Base-by-base conservation (phyloP, 2,888 invertebrate genomes). In the Scaptomyza tumidula region DNA sequence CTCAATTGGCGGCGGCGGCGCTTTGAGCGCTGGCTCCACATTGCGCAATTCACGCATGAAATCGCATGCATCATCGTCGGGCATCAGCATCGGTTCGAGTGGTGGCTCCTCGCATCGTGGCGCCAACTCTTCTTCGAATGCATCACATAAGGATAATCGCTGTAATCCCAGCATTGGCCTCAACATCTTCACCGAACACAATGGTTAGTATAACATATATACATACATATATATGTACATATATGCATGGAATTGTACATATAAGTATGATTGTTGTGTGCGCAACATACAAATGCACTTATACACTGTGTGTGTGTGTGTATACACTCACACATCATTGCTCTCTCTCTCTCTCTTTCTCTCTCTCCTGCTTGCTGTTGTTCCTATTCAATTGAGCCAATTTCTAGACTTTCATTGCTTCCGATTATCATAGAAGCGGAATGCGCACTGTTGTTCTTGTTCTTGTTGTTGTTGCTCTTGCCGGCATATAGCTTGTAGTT, bases 151-250 rank as follows among this genome's bases (percentile, higher is more conserved):
- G 93, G 97, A 97, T 94, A 95, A 95, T 92, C 95, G 95, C 48
- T 89, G 90, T 66, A 89, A 88, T 78, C 81, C 89, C 56, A 78
- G 81, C 62, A 95, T 96, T 90, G 96, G 97, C 90, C 96, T 97
- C 89, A 98, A 98, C 93, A 97, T 98, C 92, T 98, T 98, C 93
- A 97, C 97, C 43, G 98, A 98, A 93, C 98, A 98, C 93, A 97
- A 96, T 93, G 98, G 98, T 98, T 93, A 95, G 96, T 94, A 76
- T 60, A 27, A 9, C 14, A 48, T 5, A 37, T 2, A n/a, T 6
- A 27, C 50, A n/a, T 27, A 13, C 6, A 6, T 33, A 31, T 9
- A 10, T 31, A 31, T 31, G 31, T 31, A 31, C n/a, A n/a, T 16
- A 16, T 16, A 31, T 31, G 14, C 39, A 41, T 16, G 10, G 16